Conservation (phyloP, 2,113 vertebrate genomes). For the Rhinoptilus africanus region DNA sequence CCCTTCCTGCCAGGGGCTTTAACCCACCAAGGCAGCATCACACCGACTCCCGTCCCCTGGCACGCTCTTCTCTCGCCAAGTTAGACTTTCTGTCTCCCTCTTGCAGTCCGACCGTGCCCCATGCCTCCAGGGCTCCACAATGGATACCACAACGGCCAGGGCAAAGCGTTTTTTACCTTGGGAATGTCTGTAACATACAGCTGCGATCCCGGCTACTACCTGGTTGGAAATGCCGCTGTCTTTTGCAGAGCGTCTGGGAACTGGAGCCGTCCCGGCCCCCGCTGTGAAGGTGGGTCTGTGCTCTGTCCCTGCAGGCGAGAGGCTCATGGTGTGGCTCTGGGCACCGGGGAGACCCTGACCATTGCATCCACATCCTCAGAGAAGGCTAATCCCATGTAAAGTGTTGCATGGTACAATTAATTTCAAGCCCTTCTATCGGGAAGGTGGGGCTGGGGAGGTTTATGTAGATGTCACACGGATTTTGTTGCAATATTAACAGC, state of each 20-base stretch:
- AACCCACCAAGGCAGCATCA: no score
- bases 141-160: neutral
- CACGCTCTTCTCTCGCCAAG: rapidly evolving
- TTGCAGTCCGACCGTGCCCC: neutral
- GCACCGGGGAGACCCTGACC: neutral
- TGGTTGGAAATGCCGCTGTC: neutral
- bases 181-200: neutral
- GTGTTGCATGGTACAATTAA: no score
- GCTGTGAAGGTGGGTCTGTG: neutral
- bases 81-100: neutral
- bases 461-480: rapidly evolving
- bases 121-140: neutral
- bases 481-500: neutral
- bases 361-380: neutral
- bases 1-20: neutral
- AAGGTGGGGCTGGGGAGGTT: neutral
- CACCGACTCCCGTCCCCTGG: rapidly evolving
- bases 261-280: slow-evolving; percentile 25
- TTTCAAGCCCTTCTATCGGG: rapidly evolving
- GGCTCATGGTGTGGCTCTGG: neutral
- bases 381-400: neutral
- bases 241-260: neutral
- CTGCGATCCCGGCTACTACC: slow-evolving; percentile 12
- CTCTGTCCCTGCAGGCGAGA: neutral
- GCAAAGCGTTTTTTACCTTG: rapidly evolving